Evolutionary conservation across 2,888 invertebrate genomes (phyloP), one percentile per base, ranked within the genome.

Genomic region (Lochmaea crataegi): DNA sequence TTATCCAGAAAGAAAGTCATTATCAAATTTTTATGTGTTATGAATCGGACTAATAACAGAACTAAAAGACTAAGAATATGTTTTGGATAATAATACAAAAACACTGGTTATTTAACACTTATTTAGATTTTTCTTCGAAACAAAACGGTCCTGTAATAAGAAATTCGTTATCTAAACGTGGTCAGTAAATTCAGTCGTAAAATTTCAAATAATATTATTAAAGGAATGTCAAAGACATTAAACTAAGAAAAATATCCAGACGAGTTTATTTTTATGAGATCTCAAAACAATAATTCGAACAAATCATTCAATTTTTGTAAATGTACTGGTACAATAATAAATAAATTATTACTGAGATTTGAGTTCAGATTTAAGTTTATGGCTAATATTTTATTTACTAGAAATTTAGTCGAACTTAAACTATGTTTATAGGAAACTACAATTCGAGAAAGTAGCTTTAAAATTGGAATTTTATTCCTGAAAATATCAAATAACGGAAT

Each of bases 231-330:
- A 56, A 22, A 11, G 58, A 14, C 58, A 60, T 26, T 60, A 41
- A 63, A 63, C 16, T 18, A 18, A 63, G 16, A 63, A 6, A n/a
- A 60, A 78, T 78, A 78, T 76, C 75, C 77, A 79, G 76, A 81
- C 74, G 42, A 45, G 18, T 38, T 38, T 32, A 53, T 63, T 53
- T 42, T 63, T 63, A 63, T 61, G n/a, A 42, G 2, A 45, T 42
- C 9, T 38, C 42, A 22, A 41, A 63, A 53, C 18, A 42, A 53
- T 14, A 69, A 60, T 11, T 16, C 38, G 10, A 51, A 14, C 58
- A n/a, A 32, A 60, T 60, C 60, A 32, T 60, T 38, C 16, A 60
- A 60, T 32, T 60, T 60, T 38, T n/a, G 9, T 38, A 38, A 60
- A 60, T 60, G 9, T 38, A 14, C 60, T 32, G 2, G 38, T 60